Conservation (phyloP, 92 coral and sea anemone genomes). For the Bergia puertoricense region DNA sequence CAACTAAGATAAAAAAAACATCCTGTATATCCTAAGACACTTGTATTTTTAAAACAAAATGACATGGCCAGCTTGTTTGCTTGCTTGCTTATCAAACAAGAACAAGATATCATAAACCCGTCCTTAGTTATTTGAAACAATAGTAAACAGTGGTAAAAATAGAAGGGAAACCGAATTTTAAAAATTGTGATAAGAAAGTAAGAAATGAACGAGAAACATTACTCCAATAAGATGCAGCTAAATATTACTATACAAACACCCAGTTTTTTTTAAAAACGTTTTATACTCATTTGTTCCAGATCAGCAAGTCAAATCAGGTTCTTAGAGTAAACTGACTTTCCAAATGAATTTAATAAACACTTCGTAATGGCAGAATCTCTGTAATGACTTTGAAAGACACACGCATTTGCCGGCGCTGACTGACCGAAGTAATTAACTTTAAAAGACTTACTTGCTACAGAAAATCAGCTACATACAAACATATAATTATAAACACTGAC, state of each 20-base stretch:
- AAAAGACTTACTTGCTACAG: not conserved
- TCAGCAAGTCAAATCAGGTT: not conserved
- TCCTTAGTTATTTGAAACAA: too few species aligned
- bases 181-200: not conserved
- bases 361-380: not conserved
- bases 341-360: not conserved
- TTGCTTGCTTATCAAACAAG: not conserved
- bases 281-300: not conserved
- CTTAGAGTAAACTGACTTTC: not conserved
- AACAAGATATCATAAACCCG: not conserved
- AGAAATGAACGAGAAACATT: not conserved
- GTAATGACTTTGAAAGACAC: not conserved
- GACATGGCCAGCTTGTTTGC: not conserved
- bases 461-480: not conserved
- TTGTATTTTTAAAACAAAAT: not conserved
- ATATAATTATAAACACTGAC: slow-evolving; percentile 11
- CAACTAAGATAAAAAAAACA: not conserved
- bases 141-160: not conserved
- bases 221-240: not conserved
- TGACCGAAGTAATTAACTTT: not conserved
- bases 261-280: too few species aligned
- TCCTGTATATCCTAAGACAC: not conserved
- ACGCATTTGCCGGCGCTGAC: not conserved
- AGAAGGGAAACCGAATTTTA: not conserved
- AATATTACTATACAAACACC: too few species aligned